phyloP scores from a whole-genome alignment of 2,888 invertebrate genomes.

The Sesia apiformis region DNA sequence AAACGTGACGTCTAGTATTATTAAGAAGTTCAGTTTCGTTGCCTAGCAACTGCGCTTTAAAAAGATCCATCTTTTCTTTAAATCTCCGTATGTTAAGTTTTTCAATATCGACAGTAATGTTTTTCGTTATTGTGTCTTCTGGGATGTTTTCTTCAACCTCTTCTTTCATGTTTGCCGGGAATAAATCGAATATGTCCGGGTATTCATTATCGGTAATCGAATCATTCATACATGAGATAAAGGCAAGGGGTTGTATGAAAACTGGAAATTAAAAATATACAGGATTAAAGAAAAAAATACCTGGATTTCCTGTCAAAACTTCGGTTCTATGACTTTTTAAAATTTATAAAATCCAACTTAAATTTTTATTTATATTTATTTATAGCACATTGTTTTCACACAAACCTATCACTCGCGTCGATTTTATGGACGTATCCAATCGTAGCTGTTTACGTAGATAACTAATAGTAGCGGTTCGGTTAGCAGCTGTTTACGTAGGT shows the following conservation, averaged over 20 bases:
- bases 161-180: background rate
- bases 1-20: background rate
- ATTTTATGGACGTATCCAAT: too few species aligned
- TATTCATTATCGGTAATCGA: background rate
- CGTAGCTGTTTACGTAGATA: too few species aligned
- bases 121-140: slow-evolving; percentile 4
- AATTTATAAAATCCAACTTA: too few species aligned
- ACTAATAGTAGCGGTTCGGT: too few species aligned
- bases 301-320: too few species aligned
- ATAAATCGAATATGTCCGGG: background rate
- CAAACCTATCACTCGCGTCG: too few species aligned
- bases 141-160: background rate
- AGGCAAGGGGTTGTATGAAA: background rate
- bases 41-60: background rate
- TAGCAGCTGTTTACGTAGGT: too few species aligned
- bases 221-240: too few species aligned
- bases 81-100: slow-evolving; percentile 11
- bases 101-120: slow-evolving; percentile 14
- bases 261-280: background rate
- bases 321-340: too few species aligned
- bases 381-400: too few species aligned
- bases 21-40: background rate
- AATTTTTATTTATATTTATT: too few species aligned
- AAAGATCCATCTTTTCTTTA: slow-evolving; percentile 7
- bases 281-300: too few species aligned